Percentiles rank a stretch among this genome's conserved stretches.
Evolutionary conservation across 2,113 vertebrate genomes (phyloP).

Genomic region (Bothrops jararaca): DNA sequence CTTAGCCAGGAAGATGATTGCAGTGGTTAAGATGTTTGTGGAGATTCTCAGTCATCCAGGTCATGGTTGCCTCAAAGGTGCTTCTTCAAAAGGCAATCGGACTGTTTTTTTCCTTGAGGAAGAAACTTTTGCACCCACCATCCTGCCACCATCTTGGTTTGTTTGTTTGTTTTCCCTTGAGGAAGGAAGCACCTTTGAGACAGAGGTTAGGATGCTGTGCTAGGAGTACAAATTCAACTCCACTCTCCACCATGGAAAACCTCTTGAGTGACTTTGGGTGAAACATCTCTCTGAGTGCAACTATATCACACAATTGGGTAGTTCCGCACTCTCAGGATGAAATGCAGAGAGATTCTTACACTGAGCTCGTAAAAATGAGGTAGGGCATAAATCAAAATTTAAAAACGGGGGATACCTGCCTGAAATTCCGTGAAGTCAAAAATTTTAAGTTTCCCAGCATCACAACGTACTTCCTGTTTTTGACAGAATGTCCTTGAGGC

Average conservation of each 20-base stretch:
- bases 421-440: not conserved
- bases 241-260: not conserved
- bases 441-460: conserved; percentile 25
- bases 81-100: not conserved
- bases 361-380: not conserved
- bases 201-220: not conserved
- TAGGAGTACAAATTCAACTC: not conserved
- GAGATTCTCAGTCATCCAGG: too few relatives aligned
- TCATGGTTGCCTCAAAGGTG: not conserved
- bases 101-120: not conserved
- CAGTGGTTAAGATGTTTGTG: not conserved
- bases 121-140: not conserved
- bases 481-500: not conserved
- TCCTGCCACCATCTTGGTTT: too few relatives aligned
- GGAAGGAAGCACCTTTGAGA: not conserved
- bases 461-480: conserved; percentile 23
- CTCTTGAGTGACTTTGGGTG: not conserved
- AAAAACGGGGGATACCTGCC: not conserved
- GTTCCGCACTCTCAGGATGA: not conserved
- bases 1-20: not conserved
- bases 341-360: not conserved
- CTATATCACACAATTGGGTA: not conserved
- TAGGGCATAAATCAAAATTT: not conserved
- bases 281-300: not conserved
- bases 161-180: too few relatives aligned